phyloP scores from a whole-genome alignment of 2,113 vertebrate species.

The Puntigrus tetrazona region DNA sequence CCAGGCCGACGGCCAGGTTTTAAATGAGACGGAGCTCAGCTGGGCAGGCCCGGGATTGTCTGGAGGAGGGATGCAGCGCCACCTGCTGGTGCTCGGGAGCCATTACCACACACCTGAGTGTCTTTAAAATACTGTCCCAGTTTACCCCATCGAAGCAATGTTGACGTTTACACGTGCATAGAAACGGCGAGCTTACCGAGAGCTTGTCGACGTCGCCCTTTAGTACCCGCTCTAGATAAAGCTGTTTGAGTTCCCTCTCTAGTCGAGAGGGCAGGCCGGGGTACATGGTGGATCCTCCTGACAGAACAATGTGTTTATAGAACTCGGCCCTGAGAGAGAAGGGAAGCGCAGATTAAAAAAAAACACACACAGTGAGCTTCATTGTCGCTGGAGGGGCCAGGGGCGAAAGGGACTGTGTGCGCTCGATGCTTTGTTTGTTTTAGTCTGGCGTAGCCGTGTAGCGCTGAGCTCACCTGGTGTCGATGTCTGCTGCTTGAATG shows the following conservation, averaged over 20 bases:
- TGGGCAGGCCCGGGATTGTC: neutral
- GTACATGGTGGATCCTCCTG: constrained; percentile 98
- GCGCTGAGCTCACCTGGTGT: constrained; percentile 83
- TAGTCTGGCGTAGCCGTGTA: neutral
- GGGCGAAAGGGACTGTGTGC: too few relatives aligned
- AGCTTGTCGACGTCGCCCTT: constrained; percentile 99
- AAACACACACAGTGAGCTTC: neutral
- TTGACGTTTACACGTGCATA: neutral
- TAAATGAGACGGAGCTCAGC: constrained; percentile 29
- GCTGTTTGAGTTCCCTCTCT: constrained; percentile 96
- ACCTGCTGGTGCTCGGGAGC: constrained; percentile 48
- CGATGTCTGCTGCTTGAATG: constrained; percentile 97
- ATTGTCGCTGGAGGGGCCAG: neutral
- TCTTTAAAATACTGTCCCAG: neutral
- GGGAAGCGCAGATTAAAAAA: neutral
- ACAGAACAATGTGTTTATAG: constrained; percentile 98
- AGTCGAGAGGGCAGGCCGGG: constrained; percentile 93
- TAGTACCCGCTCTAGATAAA: constrained; percentile 95
- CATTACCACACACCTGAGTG: constrained; percentile 13
- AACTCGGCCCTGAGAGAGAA: constrained; percentile 86
- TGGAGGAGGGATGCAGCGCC: constrained; percentile 23
- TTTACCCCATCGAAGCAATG: too few relatives aligned
- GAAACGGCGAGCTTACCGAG: constrained; percentile 80
- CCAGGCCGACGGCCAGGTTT: constrained; percentile 44
- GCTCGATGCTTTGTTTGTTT: constrained; percentile 1